These are phyloP conservation scores for Lepidochitona cinerea DNA, from an alignment of 2,888 invertebrate species.

Conservation along the genomic window DNA sequence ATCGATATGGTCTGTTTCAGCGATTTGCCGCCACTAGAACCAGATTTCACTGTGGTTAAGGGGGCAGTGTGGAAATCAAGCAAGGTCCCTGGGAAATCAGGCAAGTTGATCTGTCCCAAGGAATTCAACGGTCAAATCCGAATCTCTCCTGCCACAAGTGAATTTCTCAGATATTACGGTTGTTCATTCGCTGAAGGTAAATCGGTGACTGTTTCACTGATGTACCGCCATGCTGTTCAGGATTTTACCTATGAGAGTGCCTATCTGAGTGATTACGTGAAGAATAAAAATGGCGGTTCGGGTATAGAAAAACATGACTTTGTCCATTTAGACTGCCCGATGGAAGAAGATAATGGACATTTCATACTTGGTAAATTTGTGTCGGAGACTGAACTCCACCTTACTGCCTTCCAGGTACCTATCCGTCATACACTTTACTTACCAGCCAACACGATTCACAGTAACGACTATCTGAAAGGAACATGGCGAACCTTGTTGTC, in stretches of 20 bases:
- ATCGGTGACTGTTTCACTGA: slow-evolving; percentile 27
- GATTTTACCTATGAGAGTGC: slow-evolving; percentile 41
- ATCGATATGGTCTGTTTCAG: slow-evolving; percentile 31
- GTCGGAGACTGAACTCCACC: slow-evolving; percentile 25
- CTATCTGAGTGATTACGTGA: slow-evolving; percentile 35
- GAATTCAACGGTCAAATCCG: slow-evolving; percentile 28
- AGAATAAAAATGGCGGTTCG: slow-evolving; percentile 16
- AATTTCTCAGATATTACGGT: slow-evolving; percentile 34
- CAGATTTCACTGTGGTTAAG: slow-evolving; percentile 28
- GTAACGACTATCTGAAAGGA: slow-evolving; percentile 36
- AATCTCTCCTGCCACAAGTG: slow-evolving; percentile 32
- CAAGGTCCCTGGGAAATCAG: slow-evolving; percentile 21
- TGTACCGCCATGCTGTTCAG: slow-evolving; percentile 37
- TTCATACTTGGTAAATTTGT: slow-evolving; percentile 34
- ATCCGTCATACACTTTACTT: slow-evolving; percentile 30
- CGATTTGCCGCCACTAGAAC: slow-evolving; percentile 31
- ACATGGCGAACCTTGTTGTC: slow-evolving; percentile 45
- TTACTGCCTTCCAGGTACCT: slow-evolving; percentile 2
- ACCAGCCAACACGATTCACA: slow-evolving; percentile 28
- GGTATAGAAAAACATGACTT: slow-evolving; percentile 40
- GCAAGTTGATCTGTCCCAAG: slow-evolving; percentile 29
- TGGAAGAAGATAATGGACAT: slow-evolving; percentile 31
- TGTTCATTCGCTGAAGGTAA: slow-evolving; percentile 31
- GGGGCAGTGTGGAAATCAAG: slow-evolving; percentile 28
- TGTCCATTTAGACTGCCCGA: slow-evolving; percentile 39